Evolutionary conservation across 2,888 invertebrate genomes (phyloP), one percentile per base, ranked within the genome.

Genomic region (Catocala fraxini): DNA sequence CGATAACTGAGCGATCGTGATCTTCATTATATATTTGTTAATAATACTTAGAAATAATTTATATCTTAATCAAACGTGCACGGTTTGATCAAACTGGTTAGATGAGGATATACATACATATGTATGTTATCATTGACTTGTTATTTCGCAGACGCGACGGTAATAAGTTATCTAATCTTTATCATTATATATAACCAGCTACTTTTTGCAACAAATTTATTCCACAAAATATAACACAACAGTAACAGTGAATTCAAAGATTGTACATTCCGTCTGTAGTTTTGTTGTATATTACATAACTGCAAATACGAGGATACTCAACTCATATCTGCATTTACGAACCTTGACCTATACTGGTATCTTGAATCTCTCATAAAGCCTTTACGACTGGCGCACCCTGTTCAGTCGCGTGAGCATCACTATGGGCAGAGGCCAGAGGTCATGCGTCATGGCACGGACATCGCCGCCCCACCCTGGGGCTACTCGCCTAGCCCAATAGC

Each of bases 401-500:
- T 34, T 66, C 49, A 6, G 62, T 55, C 43, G 85, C 65, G 63
- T 47, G 63, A 34, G 43, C 42, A 65, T 59, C 51, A 79, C 75
- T 82, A 87, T 89, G 90, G 91, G 89, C 91, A 88, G 87, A 89
- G 91, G 89, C 87, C 89, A 90, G 85, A 84, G 93, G 93, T 91
- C 93, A 89, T 85, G 86, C 85, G 86, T 81, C 87, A 71, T 89
- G 92, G 91, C 83, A 92, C 92, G 86, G 91, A 73, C 89, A 81
- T 87, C 93, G 82, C 93, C 93, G 92, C 93, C 93, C 88, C 89
- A 77, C 90, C 88, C 85, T 84, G 82, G 85, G 87, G 87, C 90
- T 76, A 73, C 76, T 77, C 59, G 80, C 68, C 67, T 70, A 79
- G 80, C 77, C 75, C 66, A 71, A 60, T 74, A 69, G 79, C 71